These are phyloP conservation scores for Dipodomys spectabilis DNA, from an alignment of 2,113 vertebrate genomes.

Conservation along the genomic window DNA sequence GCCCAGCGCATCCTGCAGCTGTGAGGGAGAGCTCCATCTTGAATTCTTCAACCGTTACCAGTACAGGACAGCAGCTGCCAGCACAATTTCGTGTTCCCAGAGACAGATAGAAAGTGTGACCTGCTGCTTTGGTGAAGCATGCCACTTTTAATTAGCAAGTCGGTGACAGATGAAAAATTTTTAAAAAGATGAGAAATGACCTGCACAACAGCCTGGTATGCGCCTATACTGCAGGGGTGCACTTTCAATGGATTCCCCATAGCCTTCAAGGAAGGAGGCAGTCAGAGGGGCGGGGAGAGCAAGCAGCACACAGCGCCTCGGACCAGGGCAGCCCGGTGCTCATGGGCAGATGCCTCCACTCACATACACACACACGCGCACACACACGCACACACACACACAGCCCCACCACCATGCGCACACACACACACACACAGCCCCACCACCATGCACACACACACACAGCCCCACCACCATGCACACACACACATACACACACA, in stretches of 20 bases:
- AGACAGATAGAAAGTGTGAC: not conserved
- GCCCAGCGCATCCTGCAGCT: fast-evolving
- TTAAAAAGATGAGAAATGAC: not conserved
- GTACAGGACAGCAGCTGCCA: fast-evolving
- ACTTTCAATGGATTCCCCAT: not conserved
- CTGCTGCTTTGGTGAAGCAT: not conserved
- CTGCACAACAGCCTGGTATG: fast-evolving
- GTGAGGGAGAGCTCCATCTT: fast-evolving
- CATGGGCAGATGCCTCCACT: fast-evolving
- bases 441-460: no score
- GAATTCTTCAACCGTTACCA: no score
- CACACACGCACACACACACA: no score
- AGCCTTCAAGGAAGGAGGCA: no score
- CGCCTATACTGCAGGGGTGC: no score
- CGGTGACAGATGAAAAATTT: not conserved
- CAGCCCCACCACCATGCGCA: no score
- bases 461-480: no score
- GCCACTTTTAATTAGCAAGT: not conserved
- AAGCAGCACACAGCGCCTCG: no score
- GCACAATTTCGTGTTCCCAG: fast-evolving
- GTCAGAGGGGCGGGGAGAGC: not conserved
- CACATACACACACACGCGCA: no score
- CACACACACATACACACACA: no score
- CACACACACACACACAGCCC: no score
- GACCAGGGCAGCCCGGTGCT: no score